Conservation (phyloP, 2,888 invertebrate genomes). For the Zele albiditarsus region DNA sequence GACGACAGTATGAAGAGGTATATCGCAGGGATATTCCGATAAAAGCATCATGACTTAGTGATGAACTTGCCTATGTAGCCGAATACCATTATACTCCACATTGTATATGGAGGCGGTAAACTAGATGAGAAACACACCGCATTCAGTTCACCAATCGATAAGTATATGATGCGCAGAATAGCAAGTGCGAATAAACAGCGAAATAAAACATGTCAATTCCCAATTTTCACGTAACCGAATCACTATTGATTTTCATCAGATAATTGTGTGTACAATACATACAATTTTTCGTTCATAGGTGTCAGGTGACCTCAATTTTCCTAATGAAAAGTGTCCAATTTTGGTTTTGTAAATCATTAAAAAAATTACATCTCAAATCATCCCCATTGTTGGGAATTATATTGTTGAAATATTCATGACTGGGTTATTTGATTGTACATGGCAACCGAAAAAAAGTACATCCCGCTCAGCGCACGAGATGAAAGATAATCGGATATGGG, state of each 20-base stretch:
- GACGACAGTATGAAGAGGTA: slow-evolving; percentile 59
- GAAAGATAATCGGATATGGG: slow-evolving; percentile 24
- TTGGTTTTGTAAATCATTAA: background rate
- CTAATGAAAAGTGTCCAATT: background rate
- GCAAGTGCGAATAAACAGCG: background rate
- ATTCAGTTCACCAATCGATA: background rate
- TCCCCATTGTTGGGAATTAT: background rate
- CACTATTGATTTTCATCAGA: background rate
- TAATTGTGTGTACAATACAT: background rate
- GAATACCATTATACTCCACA: background rate
- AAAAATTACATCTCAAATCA: background rate
- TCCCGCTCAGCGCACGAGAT: slow-evolving; percentile 3
- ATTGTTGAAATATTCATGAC: slow-evolving; percentile 15
- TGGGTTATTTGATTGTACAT: background rate
- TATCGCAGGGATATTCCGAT: slow-evolving; percentile 54
- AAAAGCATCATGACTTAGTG: slow-evolving; percentile 71
- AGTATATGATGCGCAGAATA: background rate
- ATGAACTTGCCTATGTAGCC: slow-evolving; percentile 60
- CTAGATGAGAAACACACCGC: slow-evolving; percentile 8
- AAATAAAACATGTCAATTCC: background rate
- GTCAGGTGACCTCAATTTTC: background rate
- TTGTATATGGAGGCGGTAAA: slow-evolving; percentile 5
- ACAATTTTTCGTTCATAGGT: background rate
- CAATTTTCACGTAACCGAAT: background rate
- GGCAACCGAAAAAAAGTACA: background rate